Evolutionary conservation across 2,888 invertebrate species (phyloP), one percentile per base, ranked within the genome.

Genomic region (Mythimna ferrago): DNA sequence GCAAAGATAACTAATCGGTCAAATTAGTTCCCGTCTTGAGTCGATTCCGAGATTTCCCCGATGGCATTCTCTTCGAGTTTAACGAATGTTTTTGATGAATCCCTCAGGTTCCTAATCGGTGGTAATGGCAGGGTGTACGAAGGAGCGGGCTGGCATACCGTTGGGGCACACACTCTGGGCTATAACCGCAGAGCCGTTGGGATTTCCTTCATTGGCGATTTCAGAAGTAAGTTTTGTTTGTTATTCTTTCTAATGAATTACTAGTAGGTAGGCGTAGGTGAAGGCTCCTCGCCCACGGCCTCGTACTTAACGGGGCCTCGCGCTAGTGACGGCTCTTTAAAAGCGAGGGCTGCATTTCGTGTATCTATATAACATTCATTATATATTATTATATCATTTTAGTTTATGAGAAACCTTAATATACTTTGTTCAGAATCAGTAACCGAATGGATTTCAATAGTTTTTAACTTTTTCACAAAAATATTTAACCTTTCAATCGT

Each of bases 91-190:
- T 84, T 90, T 73, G 58, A 71, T 62, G 56, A 54, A 60, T 53
- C 90, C 26, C 16, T 61, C 72, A 97, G 97, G 76, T 97, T 97
- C 85, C 69, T 97, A 67, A 93, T 97, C 66, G 97, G 97, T 2
- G 97, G 97, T 2, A 97, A 97, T 87, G 97, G 97, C 1, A 96
- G 94, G 71, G 91, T 97, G 26, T 97, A 97, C 74, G 97, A 97
- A 91, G 97, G 97, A 10, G 93, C 94, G 1, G 97, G 97, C 0
- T 97, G 97, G 97, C 91, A 81, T 1, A 77, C 90, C 76, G 94
- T 96, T 19, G 97, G 97, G 0, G 97, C 97, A 0, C 97, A 97
- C 78, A 97, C 97, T 0, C 86, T 86, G 35, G 93, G 93, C 1
- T 97, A 96, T 81, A 97, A 97, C 80, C 92, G 90, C 41, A 95